phyloP scores from a whole-genome alignment of 2,888 invertebrate species.

The Athetis lepigone region DNA sequence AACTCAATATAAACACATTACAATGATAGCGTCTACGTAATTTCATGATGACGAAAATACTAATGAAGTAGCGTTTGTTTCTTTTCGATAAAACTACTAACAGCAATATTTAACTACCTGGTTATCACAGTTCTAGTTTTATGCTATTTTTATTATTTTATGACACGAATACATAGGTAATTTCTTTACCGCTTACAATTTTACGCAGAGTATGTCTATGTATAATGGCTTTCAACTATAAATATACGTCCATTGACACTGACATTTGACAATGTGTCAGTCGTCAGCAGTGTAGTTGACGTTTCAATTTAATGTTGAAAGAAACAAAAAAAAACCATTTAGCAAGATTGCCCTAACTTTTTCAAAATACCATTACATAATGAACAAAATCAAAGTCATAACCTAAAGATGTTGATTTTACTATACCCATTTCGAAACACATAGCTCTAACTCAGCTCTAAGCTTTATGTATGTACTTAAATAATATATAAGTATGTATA shows the following conservation, averaged over 20 bases:
- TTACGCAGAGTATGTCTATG: neutral
- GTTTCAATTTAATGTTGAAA: constrained; percentile 7
- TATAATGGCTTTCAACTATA: constrained; percentile 19
- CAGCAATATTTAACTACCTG: constrained; percentile 27
- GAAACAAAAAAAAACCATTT: no score
- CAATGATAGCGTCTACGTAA: constrained; percentile 25
- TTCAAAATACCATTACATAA: neutral
- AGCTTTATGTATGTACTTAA: no score
- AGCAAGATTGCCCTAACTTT: neutral
- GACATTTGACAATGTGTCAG: constrained; percentile 1
- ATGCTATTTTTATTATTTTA: constrained; percentile 26
- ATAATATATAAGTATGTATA: no score
- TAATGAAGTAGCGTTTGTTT: constrained; percentile 21
- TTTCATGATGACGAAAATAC: constrained; percentile 19
- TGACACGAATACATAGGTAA: constrained; percentile 44
- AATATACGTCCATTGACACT: constrained; percentile 13
- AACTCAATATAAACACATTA: constrained; percentile 23
- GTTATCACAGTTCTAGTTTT: constrained; percentile 26
- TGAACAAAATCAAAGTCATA: no score
- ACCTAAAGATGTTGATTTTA: no score
- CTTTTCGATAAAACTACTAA: constrained; percentile 19
- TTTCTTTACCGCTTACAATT: constrained; percentile 30
- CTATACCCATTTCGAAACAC: no score
- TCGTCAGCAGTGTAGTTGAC: constrained; percentile 26
- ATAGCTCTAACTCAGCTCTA: no score